These are phyloP conservation scores for Misgurnus mizolepis DNA, from an alignment of 2,113 vertebrate genomes.

Conservation along the genomic window DNA sequence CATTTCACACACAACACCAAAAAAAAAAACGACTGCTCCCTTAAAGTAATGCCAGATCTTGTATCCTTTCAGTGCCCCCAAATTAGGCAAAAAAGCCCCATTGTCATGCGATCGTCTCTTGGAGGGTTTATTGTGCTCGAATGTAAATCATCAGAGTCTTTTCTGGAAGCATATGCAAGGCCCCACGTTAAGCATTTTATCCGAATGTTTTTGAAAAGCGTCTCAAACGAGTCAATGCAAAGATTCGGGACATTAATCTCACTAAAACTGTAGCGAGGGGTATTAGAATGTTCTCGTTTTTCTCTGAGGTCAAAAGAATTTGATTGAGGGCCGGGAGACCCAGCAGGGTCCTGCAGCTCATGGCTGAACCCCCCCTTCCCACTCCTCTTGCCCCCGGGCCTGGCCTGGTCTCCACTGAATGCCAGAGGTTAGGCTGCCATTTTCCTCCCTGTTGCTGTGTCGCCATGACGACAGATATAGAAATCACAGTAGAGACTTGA, in stretches of 20 bases:
- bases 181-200: background rate
- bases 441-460: constrained; percentile 88
- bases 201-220: background rate
- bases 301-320: constrained; percentile 68
- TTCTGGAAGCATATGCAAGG: constrained; percentile 27
- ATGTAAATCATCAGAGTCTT: constrained; percentile 29
- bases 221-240: background rate
- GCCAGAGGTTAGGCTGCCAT: constrained; percentile 90
- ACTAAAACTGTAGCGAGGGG: constrained; percentile 57
- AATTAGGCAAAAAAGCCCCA: constrained; percentile 39
- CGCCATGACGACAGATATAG: constrained; percentile 99
- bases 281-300: constrained; percentile 86
- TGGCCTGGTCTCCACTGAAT: constrained; percentile 83
- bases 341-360: constrained; percentile 32
- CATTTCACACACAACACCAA: constrained; percentile 60
- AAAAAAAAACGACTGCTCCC: constrained; percentile 63
- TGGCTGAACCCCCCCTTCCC: constrained; percentile 68
- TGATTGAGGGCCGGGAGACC: constrained; percentile 35
- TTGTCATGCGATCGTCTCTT: constrained; percentile 29
- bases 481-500: constrained; percentile 96
- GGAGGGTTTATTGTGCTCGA: constrained; percentile 16
- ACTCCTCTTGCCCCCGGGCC: constrained; percentile 73
- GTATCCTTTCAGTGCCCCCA: constrained; percentile 47
- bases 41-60: constrained; percentile 35
- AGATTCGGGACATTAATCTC: constrained; percentile 31